phyloP scores from a whole-genome alignment of 2,113 vertebrate genomes.

The Grammomys dolichurus region DNA sequence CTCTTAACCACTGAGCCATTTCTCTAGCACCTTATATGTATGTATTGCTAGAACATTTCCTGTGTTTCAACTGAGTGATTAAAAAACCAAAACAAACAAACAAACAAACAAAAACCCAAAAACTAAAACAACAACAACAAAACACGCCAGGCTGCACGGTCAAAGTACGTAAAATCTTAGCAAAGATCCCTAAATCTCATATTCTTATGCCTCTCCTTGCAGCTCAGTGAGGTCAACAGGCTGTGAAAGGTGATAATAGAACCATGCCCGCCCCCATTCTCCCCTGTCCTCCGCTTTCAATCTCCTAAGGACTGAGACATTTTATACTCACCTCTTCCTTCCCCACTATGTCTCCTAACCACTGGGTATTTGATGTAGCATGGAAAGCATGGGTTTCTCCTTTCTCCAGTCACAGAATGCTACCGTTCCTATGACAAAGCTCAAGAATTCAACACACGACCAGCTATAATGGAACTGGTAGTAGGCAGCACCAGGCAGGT shows the following conservation, averaged over 20 bases:
- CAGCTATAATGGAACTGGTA: background rate
- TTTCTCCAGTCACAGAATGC: background rate
- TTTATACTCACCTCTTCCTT: background rate
- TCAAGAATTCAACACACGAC: background rate
- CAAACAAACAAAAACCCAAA: background rate
- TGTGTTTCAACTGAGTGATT: background rate
- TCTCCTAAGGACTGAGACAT: background rate
- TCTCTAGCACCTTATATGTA: background rate
- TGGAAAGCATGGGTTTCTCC: background rate
- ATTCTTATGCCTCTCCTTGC: background rate
- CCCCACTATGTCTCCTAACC: background rate
- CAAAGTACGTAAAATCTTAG: background rate
- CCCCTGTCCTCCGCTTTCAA: background rate
- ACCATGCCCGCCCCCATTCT: background rate
- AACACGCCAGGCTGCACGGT: background rate
- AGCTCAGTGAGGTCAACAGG: background rate
- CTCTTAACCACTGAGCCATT: background rate
- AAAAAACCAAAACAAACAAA: background rate
- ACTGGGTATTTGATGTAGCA: background rate
- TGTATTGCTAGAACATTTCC: background rate
- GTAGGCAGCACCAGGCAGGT: background rate
- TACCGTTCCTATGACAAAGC: rapidly evolving
- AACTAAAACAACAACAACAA: too few relatives aligned
- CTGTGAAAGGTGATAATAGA: background rate
- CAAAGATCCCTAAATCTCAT: background rate